Evolutionary conservation across 2,888 invertebrate species (phyloP).

Genomic region (Temnothorax unifasciatus): DNA sequence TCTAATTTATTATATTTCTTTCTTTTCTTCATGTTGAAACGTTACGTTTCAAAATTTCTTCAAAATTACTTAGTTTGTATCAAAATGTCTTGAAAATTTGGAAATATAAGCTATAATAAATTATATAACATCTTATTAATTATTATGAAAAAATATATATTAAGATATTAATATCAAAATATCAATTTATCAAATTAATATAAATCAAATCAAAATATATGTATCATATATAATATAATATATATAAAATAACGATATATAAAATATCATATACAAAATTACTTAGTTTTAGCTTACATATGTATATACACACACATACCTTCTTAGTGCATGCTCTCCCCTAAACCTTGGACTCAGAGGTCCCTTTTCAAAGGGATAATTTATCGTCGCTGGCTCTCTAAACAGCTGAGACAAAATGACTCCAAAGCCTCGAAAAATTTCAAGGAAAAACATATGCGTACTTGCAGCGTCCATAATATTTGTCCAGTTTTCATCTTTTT

Average conservation of each 20-base stretch:
- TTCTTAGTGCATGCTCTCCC: slow-evolving; percentile 98
- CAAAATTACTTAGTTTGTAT: too few relatives aligned
- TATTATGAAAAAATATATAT: not conserved
- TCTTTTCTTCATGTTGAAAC: not conserved
- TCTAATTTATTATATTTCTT: not conserved
- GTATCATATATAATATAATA: not conserved
- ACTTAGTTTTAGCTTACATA: not conserved
- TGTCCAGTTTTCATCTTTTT: slow-evolving; percentile 90
- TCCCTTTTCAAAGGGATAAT: slow-evolving; percentile 99
- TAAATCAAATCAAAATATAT: slow-evolving; percentile 1
- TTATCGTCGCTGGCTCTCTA: slow-evolving; percentile 99
- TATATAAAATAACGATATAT: too few relatives aligned
- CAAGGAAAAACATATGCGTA: slow-evolving; percentile 91
- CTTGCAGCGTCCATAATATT: slow-evolving; percentile 93
- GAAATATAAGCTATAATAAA: slow-evolving; percentile 2
- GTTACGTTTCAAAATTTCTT: too few relatives aligned
- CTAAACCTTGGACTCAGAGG: slow-evolving; percentile 98
- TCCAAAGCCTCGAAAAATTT: slow-evolving; percentile 93
- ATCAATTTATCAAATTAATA: not conserved
- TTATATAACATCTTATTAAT: not conserved
- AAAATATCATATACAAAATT: not conserved
- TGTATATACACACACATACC: slow-evolving; percentile 84
- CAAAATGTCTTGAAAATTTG: not conserved
- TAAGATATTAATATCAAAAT: not conserved
- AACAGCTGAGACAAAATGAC: slow-evolving; percentile 95